These are phyloP conservation scores for Gastrophysa polygoni DNA, from an alignment of 2,888 invertebrate genomes.

Conservation along the genomic window DNA sequence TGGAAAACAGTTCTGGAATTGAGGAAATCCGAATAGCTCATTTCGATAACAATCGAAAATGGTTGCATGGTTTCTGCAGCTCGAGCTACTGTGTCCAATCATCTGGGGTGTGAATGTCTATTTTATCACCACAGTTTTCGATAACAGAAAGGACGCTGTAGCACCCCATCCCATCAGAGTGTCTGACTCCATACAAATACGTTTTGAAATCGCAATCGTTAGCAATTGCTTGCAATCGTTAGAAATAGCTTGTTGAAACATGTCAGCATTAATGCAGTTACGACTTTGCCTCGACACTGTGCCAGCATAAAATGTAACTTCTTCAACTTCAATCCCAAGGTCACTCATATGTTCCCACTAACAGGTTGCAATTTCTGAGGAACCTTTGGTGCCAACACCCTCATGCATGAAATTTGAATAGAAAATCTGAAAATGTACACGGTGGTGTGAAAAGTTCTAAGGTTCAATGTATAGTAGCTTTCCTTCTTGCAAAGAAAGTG, in stretches of 20 bases:
- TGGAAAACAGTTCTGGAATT: too few relatives aligned
- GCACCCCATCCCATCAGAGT: slow-evolving; percentile 33
- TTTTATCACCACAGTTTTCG: slow-evolving; percentile 24
- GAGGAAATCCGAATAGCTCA: background rate
- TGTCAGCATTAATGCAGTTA: slow-evolving; percentile 25
- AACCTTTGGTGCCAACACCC: slow-evolving; percentile 20
- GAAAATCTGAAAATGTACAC: background rate
- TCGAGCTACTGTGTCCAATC: slow-evolving; percentile 29
- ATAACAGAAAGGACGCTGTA: slow-evolving; percentile 32
- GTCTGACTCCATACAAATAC: slow-evolving; percentile 28
- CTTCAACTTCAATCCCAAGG: too few relatives aligned
- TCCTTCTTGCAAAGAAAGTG: too few relatives aligned
- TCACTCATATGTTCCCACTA: too few relatives aligned
- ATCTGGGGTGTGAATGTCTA: slow-evolving; percentile 32
- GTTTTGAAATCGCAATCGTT: slow-evolving; percentile 26
- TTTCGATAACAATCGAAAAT: background rate
- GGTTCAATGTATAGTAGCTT: too few relatives aligned
- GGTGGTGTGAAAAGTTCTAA: background rate
- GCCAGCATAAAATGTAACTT: too few relatives aligned
- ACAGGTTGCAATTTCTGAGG: too few relatives aligned
- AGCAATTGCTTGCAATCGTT: slow-evolving; percentile 19
- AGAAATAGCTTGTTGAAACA: slow-evolving; percentile 26
- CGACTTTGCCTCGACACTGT: slow-evolving; percentile 16
- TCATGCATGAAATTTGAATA: slow-evolving; percentile 27
- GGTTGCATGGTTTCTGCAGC: slow-evolving; percentile 25